A percentile compares a stretch with the other conserved stretches of the same genome.
Evolutionary conservation across 2,113 vertebrate genomes (phyloP).

Genomic region (Rhynchomys soricoides): DNA sequence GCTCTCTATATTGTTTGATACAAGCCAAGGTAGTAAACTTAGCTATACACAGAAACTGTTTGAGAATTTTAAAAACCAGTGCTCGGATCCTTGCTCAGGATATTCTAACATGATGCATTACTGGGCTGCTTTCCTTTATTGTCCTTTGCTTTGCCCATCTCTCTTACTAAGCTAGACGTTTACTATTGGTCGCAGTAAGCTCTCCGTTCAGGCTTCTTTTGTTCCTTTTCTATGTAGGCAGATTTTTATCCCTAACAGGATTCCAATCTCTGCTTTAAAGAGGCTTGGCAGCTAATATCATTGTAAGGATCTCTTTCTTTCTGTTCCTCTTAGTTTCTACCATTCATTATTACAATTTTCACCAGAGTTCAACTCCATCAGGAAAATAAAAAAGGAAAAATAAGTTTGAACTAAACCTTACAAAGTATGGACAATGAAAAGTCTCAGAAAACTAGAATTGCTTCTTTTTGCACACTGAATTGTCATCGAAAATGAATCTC

Average conservation of each 20-base stretch:
- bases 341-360: not conserved
- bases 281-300: not conserved
- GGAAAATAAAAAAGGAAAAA: not conserved
- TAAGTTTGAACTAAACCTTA: slow-evolving; percentile 15
- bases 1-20: not conserved
- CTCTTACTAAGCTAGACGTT: not conserved
- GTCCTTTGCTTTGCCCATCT: not conserved
- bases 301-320: not conserved
- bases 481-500: slow-evolving; percentile 52
- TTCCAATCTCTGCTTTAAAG: not conserved
- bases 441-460: slow-evolving; percentile 9
- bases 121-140: not conserved
- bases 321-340: not conserved
- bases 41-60: not conserved
- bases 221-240: not conserved
- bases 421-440: not conserved
- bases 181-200: not conserved
- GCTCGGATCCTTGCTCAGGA: not conserved
- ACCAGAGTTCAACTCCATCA: not conserved
- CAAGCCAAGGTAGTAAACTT: not conserved
- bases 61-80: not conserved
- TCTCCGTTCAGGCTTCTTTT: slow-evolving; percentile 28
- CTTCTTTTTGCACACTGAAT: slow-evolving; percentile 23
- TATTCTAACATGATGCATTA: not conserved
- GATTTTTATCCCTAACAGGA: not conserved